Evolutionary conservation across 1,140 invertebrate species (phyloP), one percentile per base, ranked within the genome.

Genomic region (Himalopsyche phryganea): DNA sequence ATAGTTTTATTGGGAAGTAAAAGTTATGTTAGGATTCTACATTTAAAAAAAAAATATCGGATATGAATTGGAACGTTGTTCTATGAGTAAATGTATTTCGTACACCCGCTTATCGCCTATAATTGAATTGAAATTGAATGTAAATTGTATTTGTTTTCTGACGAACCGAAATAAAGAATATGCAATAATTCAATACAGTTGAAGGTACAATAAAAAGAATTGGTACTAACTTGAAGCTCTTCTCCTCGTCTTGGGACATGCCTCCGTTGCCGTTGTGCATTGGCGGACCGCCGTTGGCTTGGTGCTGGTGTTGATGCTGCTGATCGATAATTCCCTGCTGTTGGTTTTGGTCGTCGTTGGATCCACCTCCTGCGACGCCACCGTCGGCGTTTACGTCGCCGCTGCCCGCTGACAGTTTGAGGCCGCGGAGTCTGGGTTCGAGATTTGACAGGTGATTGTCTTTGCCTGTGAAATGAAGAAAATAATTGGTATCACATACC

Each of bases 141-240:
- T n/a, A n/a, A n/a, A n/a, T n/a, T n/a, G n/a, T n/a, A n/a, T n/a
- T n/a, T n/a, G n/a, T n/a, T n/a, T n/a, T n/a, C n/a, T n/a, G n/a
- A n/a, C n/a, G n/a, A n/a, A n/a, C n/a, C n/a, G n/a, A n/a, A n/a
- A n/a, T n/a, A n/a, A n/a, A n/a, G n/a, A n/a, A n/a, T n/a, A n/a
- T n/a, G n/a, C n/a, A n/a, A n/a, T n/a, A n/a, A n/a, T n/a, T n/a
- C n/a, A n/a, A n/a, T n/a, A n/a, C n/a, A n/a, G n/a, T n/a, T n/a
- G n/a, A n/a, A n/a, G n/a, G n/a, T n/a, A n/a, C n/a, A n/a, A n/a
- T n/a, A n/a, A n/a, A n/a, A n/a, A n/a, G n/a, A 33, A 23, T 6
- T n/a, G 40, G 14, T 36, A 88, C 90, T 88, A 72, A 96, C 91
- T 94, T 93, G 74, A 92, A 94, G 58, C 85, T 88, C 80, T 92